Evolutionary conservation across 1,140 invertebrate species (phyloP), one percentile per base, ranked within the genome.

Genomic region (Antheraea mylitta): DNA sequence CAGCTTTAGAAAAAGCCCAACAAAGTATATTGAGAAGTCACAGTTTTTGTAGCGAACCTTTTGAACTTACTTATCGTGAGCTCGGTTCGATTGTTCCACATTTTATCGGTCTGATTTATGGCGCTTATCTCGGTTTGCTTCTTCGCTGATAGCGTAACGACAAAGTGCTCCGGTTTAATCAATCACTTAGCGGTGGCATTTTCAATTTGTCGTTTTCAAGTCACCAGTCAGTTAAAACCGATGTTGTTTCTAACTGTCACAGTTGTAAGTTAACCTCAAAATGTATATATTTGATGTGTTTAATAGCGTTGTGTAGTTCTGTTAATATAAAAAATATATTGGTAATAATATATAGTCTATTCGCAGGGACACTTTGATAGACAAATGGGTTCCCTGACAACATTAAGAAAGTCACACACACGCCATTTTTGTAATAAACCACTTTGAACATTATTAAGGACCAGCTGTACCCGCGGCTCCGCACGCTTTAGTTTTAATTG

Each of bases 101-200:
- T 77, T 77, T 81, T 81, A 78, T 78, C 80, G 58, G 48, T 36
- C 65, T 79, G 80, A 81, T 81, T 81, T 79, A 81, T 81, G 74
- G 68, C 60, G 71, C 71, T 75, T 79, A 81, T 79, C 80, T 75
- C 58, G 1, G 58, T 71, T 64, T 53, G 45, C 61, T 66, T 64
- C 58, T 70, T 71, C 67, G 63, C 74, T 71, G 76, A 81, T 79
- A 77, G 72, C 66, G 75, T 37, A 68, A 58, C 58, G 60, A 79
- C 75, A 75, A 79, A 81, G 64, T 77, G 73, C 70, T 70, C 45
- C 67, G 66, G 72, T 75, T 79, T 75, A 74, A 77, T 77, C 79
- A 81, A 81, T 81, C 76, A 78, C 79, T 74, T 75, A 77, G 69
- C 53, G 37, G 68, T 62, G 62, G 71, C 70, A 63, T 74, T 77